Conservation (phyloP, 1,140 invertebrate species). For the Telenomus remus region DNA sequence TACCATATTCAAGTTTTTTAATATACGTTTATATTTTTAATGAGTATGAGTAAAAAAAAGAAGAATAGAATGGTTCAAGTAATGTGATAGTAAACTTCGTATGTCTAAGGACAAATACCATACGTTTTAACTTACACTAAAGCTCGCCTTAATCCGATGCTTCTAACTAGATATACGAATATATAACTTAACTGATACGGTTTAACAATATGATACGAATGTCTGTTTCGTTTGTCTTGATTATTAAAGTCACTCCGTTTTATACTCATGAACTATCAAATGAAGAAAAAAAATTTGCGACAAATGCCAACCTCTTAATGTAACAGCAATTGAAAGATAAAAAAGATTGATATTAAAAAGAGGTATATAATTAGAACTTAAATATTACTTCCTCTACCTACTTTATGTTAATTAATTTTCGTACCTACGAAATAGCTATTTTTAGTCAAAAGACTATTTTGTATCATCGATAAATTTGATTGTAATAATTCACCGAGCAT, state of each 20-base stretch:
- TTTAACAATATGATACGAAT: constrained; percentile 16
- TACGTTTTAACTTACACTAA: constrained; percentile 38
- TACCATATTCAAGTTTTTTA: no score
- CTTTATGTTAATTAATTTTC: no score
- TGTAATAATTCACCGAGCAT: constrained; percentile 10
- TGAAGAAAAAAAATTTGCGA: no score
- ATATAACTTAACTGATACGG: constrained; percentile 27
- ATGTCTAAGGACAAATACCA: constrained; percentile 30
- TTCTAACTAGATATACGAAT: constrained; percentile 37
- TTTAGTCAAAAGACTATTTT: neutral
- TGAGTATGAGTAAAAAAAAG: no score
- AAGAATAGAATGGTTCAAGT: constrained; percentile 8
- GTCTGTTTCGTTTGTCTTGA: neutral
- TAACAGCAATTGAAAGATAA: no score
- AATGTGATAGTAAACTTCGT: constrained; percentile 25
- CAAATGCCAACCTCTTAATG: no score
- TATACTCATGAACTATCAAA: no score
- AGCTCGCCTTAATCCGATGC: constrained; percentile 41
- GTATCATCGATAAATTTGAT: neutral
- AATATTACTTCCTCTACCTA: no score
- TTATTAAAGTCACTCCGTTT: neutral
- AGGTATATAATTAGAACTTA: no score
- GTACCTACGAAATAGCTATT: no score
- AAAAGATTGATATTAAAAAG: no score
- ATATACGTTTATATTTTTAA: no score